Evolutionary conservation across 1,140 invertebrate genomes (phyloP), one percentile per base, ranked within the genome.

Genomic region (Solenopsis invicta): DNA sequence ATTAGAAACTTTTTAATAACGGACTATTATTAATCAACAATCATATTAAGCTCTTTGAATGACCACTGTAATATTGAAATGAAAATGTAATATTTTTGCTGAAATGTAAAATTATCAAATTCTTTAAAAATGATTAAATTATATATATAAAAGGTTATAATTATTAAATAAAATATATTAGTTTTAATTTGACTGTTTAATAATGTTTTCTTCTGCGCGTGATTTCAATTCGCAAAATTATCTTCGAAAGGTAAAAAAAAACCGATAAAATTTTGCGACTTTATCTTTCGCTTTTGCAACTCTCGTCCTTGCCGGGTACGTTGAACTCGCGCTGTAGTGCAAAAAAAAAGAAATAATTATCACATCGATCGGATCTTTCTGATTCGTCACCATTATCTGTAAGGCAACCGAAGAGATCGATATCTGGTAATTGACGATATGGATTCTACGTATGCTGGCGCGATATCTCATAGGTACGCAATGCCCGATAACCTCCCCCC

Each of bases 401-500:
- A 12, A n/a, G n/a, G 9, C 12, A 9, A 9, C 13, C 34, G 24
- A n/a, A 12, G 13, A 80, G 48, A 81, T 71, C 37, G 50, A 52
- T 54, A 71, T 81, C 78, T 45, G 2, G 6, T 69, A 69, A 81
- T 71, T 71, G 50, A 21, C 18, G 37, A 71, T 81, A 50, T 50
- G n/a, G 18, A 61, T 48, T 21, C 13, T 41, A 84, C 29, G 41
- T 74, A 21, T 59, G 4, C 10, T 34, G 9, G 16, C 37, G 10
- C 18, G 80, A 82, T 75, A 75, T 50, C 69, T 5, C 13, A 41
- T 45, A 29, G 29, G 29, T 29, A 34, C 50, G 54, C 29, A 59
- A 59, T 59, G 48, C 34, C 62, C 21, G 80, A 75, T 84, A 84
- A 84, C 18, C 24, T 61, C 8, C 6, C 18, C 41, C 12, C 45